Conservation (phyloP, 1,140 invertebrate species). For the Stegodyphus mimosarum region DNA sequence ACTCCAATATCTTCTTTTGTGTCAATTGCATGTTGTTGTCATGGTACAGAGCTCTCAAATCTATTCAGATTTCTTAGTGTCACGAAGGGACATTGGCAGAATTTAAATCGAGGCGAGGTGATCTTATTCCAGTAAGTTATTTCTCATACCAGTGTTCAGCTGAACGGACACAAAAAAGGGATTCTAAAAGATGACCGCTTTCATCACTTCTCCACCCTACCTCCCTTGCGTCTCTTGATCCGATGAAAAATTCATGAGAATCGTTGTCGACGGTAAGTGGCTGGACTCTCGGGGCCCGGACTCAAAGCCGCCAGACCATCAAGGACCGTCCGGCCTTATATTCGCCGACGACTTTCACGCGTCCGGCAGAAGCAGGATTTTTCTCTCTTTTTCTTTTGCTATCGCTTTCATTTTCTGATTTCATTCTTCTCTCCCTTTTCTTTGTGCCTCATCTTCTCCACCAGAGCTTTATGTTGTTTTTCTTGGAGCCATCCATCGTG, state of each 20-base stretch:
- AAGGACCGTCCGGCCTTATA: conserved; percentile 41
- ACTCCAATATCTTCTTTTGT: no score
- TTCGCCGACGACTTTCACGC: conserved; percentile 24
- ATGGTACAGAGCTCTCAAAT: no score
- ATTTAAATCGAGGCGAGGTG: no score
- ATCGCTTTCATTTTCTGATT: neutral
- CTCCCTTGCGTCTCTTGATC: conserved; percentile 27
- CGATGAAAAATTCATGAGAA: conserved; percentile 61
- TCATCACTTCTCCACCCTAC: conserved; percentile 33
- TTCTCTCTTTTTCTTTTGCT: neutral
- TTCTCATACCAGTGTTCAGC: no score
- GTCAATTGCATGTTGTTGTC: no score
- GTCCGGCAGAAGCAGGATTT: neutral
- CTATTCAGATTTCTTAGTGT: no score
- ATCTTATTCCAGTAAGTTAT: no score
- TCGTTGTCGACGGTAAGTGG: conserved; percentile 60
- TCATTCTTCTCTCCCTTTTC: conserved; percentile 6
- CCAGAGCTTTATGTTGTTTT: neutral
- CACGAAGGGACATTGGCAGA: no score
- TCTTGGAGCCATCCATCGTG: neutral
- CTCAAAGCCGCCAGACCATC: conserved; percentile 37
- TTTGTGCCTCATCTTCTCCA: neutral
- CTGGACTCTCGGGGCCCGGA: conserved; percentile 47
- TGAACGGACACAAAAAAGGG: neutral
- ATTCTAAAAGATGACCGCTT: conserved; percentile 58